Base-by-base conservation (phyloP, 2,888 invertebrate genomes). In the Campoplex nolae region DNA sequence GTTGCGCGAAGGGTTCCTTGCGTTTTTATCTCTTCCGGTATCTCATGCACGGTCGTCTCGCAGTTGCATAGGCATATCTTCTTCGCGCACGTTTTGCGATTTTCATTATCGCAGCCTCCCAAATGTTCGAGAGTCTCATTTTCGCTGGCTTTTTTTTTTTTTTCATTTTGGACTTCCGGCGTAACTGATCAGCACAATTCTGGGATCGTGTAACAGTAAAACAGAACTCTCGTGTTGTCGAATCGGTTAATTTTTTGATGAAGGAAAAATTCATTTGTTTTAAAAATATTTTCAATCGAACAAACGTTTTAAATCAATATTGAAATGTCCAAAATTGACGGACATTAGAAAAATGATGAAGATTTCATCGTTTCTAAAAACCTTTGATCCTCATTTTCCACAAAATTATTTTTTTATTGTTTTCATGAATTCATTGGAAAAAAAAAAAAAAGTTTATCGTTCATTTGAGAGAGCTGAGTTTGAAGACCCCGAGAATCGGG, bases 111-210 rank as follows among this genome's bases (percentile, higher is more conserved):
- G 42, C 45, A 56, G 16, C 45, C 28, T 54, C 35, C 45, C 23
- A n/a, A 45, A 48, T 28, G 42, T 62, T 45, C 11, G n/a, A 45
- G 45, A 45, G 45, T 45, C 67, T 67, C 48, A 70, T 28, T 54
- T 67, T 38, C 67, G 62, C 65, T 32, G 62, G 23, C 0, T 23
- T 58, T 18, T 67, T 56, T 23, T 54, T 67, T 23, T 51, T 8
- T 73, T 77, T 18, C 71, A 54, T 32, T 54, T 16, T 35, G 51
- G 54, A 71, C 28, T 62, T 70, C n/a, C 42, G 32, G 28, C 74
- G 6, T 67, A 45, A 54, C 23, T 35, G 71, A 79, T 70, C 75
- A 84, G 84, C 80, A 76, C 58, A 65, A 71, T 70, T 75, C 70
- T 23, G 23, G 75, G 70, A 65, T 80, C 80, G 23, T 80, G 45